These are phyloP conservation scores for Cryptus viduatorius DNA, from an alignment of 2,888 invertebrate genomes.

Conservation along the genomic window DNA sequence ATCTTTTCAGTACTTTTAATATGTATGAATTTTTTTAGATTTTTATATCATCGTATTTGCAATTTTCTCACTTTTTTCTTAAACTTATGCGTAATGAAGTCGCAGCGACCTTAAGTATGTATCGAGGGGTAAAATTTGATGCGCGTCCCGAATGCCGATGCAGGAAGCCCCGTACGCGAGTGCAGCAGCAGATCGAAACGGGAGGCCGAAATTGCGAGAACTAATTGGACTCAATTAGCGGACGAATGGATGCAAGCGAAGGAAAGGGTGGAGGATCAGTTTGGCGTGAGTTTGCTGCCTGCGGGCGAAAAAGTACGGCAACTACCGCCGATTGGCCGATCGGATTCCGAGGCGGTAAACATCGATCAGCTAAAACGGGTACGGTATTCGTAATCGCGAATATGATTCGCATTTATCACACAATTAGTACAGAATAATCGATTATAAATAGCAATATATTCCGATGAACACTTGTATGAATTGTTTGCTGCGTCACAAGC, in stretches of 20 bases:
- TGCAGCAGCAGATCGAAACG: constrained; percentile 68
- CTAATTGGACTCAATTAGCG: constrained; percentile 81
- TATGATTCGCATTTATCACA: not conserved
- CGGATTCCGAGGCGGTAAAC: constrained; percentile 72
- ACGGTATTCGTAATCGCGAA: constrained; percentile 38
- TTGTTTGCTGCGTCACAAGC: constrained; percentile 15
- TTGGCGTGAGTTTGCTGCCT: constrained; percentile 78
- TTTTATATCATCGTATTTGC: too few relatives aligned
- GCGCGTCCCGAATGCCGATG: constrained; percentile 7
- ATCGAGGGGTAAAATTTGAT: not conserved
- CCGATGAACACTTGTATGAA: not conserved
- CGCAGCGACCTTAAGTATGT: too few relatives aligned
- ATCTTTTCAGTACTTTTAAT: too few relatives aligned
- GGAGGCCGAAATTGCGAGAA: constrained; percentile 76
- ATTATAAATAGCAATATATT: not conserved
- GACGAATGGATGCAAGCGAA: constrained; percentile 81
- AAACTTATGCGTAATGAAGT: too few relatives aligned
- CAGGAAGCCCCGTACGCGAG: constrained; percentile 74
- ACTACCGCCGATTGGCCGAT: constrained; percentile 75
- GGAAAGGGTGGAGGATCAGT: constrained; percentile 72
- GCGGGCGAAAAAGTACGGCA: constrained; percentile 73
- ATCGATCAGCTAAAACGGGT: constrained; percentile 76
- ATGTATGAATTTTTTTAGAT: too few relatives aligned
- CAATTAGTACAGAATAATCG: not conserved
- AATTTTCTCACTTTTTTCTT: too few relatives aligned